phyloP scores from a whole-genome alignment of 2,113 vertebrate genomes.

The Tragelaphus imberbis region DNA sequence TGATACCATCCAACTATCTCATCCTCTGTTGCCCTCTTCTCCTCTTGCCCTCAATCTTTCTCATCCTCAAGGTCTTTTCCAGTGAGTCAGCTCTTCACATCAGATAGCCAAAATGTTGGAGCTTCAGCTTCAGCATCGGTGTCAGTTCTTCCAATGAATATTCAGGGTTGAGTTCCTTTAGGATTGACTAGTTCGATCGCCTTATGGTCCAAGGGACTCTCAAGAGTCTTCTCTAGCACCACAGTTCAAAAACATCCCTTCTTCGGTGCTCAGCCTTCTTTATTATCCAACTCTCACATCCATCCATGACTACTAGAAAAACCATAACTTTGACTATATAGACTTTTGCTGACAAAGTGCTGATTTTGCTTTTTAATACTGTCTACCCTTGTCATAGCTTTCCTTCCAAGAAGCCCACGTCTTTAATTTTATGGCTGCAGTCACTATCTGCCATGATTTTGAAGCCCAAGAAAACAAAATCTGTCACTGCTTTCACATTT shows the following conservation, averaged over 20 bases:
- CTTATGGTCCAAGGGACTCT: neutral
- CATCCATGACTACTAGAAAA: neutral
- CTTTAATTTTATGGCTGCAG: neutral
- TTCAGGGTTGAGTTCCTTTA: neutral
- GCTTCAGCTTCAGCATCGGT: neutral
- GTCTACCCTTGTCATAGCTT: neutral
- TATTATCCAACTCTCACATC: neutral
- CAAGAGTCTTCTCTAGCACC: neutral
- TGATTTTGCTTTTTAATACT: neutral
- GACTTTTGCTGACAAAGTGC: neutral
- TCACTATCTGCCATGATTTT: neutral
- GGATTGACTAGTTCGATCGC: rapidly evolving
- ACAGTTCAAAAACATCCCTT: neutral
- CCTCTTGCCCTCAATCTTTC: neutral
- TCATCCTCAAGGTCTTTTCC: neutral
- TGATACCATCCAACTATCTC: neutral
- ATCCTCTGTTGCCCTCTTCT: neutral
- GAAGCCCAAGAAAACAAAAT: neutral
- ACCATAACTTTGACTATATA: neutral
- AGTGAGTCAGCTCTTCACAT: neutral
- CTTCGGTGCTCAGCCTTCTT: neutral
- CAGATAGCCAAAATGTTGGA: neutral
- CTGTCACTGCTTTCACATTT: neutral
- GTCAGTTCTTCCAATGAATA: neutral
- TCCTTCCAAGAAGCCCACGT: neutral